These are phyloP conservation scores for Euzetes globulus DNA, from an alignment of 2,888 invertebrate species.

Conservation along the genomic window DNA sequence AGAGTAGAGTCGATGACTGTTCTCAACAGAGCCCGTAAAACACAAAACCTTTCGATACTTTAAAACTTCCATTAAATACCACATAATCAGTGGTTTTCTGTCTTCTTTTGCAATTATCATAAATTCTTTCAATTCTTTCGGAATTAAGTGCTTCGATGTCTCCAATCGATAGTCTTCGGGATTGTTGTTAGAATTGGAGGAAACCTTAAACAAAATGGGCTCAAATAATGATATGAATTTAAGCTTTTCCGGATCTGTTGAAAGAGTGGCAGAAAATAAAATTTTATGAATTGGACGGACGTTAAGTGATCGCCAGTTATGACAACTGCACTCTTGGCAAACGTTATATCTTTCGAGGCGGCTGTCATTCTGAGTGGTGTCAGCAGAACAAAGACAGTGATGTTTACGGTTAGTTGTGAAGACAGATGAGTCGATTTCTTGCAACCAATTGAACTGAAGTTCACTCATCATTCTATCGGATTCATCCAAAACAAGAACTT, in stretches of 20 bases:
- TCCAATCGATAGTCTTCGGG: slow-evolving; percentile 15
- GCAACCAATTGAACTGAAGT: slow-evolving; percentile 76
- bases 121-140: slow-evolving; percentile 45
- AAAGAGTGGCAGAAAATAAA: slow-evolving; percentile 92
- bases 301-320: not conserved
- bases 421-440: slow-evolving; percentile 40
- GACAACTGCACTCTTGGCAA: slow-evolving; percentile 10
- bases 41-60: slow-evolving; percentile 72
- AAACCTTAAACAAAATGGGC: slow-evolving; percentile 75
- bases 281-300: slow-evolving; percentile 63
- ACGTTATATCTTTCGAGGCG: not conserved
- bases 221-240: slow-evolving; percentile 79
- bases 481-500: slow-evolving; percentile 87
- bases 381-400: slow-evolving; percentile 33
- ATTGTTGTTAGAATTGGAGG: slow-evolving; percentile 50
- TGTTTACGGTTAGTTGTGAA: slow-evolving; percentile 32
- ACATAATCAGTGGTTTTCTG: slow-evolving; percentile 71
- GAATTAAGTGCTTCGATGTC: slow-evolving; percentile 34
- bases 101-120: slow-evolving; percentile 46
- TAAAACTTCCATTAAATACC: slow-evolving; percentile 55
- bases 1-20: slow-evolving; percentile 64
- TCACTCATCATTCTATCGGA: slow-evolving; percentile 91
- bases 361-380: not conserved
- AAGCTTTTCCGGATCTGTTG: slow-evolving; percentile 91
- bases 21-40: slow-evolving; percentile 75